phyloP scores from a whole-genome alignment of 2,888 invertebrate species.

The Morinoia aosen region DNA sequence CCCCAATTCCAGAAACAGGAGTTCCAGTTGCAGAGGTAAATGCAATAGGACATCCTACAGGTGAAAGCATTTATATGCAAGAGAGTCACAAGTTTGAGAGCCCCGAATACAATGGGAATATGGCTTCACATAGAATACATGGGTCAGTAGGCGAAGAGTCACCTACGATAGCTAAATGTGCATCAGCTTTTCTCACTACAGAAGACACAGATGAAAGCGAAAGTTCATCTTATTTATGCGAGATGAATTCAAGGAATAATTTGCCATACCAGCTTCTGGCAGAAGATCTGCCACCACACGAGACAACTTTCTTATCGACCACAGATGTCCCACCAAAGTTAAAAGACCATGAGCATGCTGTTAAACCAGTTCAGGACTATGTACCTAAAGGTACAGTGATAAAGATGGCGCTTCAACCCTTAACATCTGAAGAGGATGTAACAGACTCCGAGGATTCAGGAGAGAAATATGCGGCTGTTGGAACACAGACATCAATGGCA shows the following conservation, averaged over 20 bases:
- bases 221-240: background rate
- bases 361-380: background rate
- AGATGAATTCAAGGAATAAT: background rate
- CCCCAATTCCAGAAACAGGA: background rate
- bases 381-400: background rate
- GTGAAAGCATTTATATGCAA: background rate
- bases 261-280: background rate
- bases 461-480: constrained; percentile 18
- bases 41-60: background rate
- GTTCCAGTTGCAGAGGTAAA: background rate
- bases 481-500: constrained; percentile 21
- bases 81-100: background rate
- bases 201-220: constrained; percentile 17
- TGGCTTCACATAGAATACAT: background rate
- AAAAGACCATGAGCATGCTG: background rate
- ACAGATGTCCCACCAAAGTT: background rate
- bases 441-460: background rate
- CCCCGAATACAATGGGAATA: background rate
- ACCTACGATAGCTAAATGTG: background rate
- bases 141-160: background rate
- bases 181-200: background rate
- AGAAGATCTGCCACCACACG: background rate
- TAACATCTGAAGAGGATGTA: background rate
- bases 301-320: background rate
- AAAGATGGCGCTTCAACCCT: constrained; percentile 18